These are phyloP conservation scores for Caiman crocodilus DNA, from an alignment of 2,797 vertebrate species.

Conservation along the genomic window DNA sequence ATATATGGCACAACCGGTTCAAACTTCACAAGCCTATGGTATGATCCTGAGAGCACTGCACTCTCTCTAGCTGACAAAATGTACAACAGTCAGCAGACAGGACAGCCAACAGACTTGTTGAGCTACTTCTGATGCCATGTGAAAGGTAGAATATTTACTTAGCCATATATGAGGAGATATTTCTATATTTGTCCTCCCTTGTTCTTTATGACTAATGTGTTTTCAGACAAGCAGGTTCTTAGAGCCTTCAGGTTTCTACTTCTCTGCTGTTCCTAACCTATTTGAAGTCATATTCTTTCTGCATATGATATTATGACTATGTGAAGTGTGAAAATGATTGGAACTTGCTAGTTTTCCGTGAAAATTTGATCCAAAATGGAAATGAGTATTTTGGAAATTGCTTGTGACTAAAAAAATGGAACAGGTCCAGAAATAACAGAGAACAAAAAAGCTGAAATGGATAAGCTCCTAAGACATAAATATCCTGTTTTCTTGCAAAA, in stretches of 20 bases:
- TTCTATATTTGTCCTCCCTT: background rate
- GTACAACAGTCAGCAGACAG: too few relatives aligned
- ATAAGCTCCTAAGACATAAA: background rate
- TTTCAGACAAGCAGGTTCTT: background rate
- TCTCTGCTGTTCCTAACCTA: background rate
- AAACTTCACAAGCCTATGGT: too few relatives aligned
- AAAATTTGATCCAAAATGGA: background rate
- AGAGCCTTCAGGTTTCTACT: background rate
- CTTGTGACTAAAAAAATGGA: background rate
- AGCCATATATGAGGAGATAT: background rate
- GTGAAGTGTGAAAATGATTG: background rate
- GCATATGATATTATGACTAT: background rate
- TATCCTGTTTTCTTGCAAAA: background rate
- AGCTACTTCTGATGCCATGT: background rate
- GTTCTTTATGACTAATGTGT: background rate
- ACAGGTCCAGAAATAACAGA: background rate
- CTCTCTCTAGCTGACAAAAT: too few relatives aligned
- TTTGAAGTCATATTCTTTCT: background rate
- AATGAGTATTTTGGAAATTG: background rate
- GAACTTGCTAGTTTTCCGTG: background rate
- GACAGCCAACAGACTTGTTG: background rate
- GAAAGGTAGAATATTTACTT: background rate
- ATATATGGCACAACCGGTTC: too few relatives aligned
- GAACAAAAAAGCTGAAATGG: background rate
- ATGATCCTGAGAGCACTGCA: too few relatives aligned